These are phyloP conservation scores for Cercopithecus mona DNA, from an alignment of 2,113 vertebrate genomes.

Conservation along the genomic window DNA sequence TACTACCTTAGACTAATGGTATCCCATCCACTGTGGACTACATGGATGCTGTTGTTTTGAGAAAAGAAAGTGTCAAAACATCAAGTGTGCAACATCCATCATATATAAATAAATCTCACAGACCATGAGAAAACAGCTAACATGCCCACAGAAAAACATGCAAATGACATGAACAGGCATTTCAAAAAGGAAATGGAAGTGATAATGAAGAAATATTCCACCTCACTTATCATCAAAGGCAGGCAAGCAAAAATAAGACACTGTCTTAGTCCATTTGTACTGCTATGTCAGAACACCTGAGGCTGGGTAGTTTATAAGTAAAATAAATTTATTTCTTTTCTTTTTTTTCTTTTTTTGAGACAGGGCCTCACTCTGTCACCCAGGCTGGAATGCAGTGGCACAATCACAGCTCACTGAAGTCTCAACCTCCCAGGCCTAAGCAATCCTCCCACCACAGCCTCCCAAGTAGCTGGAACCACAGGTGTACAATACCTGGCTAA, in stretches of 20 bases:
- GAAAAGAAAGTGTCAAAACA: not conserved
- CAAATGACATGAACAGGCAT: not conserved
- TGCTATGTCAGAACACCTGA: not conserved
- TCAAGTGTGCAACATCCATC: not conserved
- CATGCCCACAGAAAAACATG: not conserved
- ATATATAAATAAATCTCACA: not conserved
- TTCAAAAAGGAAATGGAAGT: not conserved
- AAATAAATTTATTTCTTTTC: no score
- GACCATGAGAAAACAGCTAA: not conserved
- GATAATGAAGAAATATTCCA: not conserved
- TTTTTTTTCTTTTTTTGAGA: no score
- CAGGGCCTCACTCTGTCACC: no score
- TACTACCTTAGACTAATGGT: not conserved
- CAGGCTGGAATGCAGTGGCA: no score
- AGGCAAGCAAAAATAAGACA: slow-evolving; percentile 10
- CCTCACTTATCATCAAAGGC: not conserved
- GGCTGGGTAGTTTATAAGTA: not conserved
- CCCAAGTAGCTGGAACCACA: no score
- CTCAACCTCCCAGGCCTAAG: no score
- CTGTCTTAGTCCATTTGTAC: not conserved
- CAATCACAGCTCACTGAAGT: no score
- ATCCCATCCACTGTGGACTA: not conserved
- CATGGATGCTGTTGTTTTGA: not conserved
- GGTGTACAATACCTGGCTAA: no score
- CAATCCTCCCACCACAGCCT: no score